Base-by-base conservation (phyloP, 2,888 invertebrate genomes). In the Xestoiulus laeticollis region DNA sequence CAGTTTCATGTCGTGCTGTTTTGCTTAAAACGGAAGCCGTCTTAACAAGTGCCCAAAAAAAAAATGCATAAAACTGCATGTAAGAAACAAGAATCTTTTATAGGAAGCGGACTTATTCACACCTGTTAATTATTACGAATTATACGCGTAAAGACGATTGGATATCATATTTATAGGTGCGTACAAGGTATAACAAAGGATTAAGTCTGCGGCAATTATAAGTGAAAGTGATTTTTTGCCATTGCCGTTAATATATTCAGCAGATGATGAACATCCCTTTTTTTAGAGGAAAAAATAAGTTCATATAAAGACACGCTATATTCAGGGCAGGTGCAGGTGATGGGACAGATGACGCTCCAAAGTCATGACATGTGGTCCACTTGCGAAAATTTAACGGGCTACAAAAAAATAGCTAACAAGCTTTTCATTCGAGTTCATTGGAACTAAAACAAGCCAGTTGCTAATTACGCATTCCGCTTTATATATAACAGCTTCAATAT, bases 381-480 rank as follows among this genome's bases (percentile, higher is more conserved):
- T 68, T 68, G 68, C 68, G 68, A 26, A 68, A 68, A 4, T 10
- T 10, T 68, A 68, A 68, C 68, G 26, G 26, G 68, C 8, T 38
- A 84, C n/a, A 33, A 84, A 33, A 43, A 84, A 84, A 33, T 8
- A 43, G n/a, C 43, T 84, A 84, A 84, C 84, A 84, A 84, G 84
- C 84, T 84, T 33, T 84, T 84, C 84, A 84, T 84, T 84, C n/a
- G 84, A 84, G 84, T 84, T 84, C 84, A 84, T 84, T 84, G 84
- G 43, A 84, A 84, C 84, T 84, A 84, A 84, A 84, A 84, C 84
- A 84, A 84, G 38, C 33, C 33, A 43, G 43, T 33, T 43, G 43
- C 38, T 84, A 84, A 84, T 84, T 84, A 84, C 33, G 38, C 33
- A 84, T 84, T 84, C 84, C 43, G 84, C n/a, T 43, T 43, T 10